These are phyloP conservation scores for Tragelaphus imberbis DNA, from an alignment of 2,113 vertebrate species.

Conservation along the genomic window DNA sequence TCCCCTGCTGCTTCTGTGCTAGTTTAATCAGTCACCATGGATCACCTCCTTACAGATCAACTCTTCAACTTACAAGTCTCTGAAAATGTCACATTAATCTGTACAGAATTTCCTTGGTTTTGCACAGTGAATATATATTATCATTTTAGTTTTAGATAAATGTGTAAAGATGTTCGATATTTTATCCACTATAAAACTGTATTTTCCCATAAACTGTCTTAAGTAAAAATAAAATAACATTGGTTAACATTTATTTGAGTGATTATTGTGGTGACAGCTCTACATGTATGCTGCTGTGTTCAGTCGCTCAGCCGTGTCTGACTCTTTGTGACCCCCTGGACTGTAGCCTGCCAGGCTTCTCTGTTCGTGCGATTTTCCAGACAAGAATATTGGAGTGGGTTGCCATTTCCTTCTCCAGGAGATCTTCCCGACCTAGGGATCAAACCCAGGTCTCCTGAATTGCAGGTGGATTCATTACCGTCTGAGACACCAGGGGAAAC, in stretches of 20 bases:
- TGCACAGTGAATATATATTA: neutral
- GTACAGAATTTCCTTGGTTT: neutral
- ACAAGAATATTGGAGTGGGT: neutral
- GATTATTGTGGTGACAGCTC: neutral
- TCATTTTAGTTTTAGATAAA: neutral
- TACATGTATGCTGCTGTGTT: neutral
- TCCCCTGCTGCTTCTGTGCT: neutral
- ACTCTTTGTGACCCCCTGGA: neutral
- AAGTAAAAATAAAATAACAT: neutral
- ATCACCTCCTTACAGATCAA: neutral
- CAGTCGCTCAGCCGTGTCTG: fast-evolving
- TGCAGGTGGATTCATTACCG: neutral
- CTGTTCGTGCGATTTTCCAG: neutral
- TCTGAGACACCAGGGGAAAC: neutral
- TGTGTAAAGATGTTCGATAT: neutral
- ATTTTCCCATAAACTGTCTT: neutral
- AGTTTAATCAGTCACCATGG: neutral
- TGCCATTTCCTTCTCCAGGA: neutral
- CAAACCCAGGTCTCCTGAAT: neutral
- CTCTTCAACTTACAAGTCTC: neutral
- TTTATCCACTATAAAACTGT: neutral
- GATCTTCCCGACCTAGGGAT: neutral
- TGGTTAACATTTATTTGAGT: neutral
- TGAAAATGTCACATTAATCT: neutral
- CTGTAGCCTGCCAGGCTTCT: neutral